phyloP scores from a whole-genome alignment of 2,113 vertebrate species.

The Xiphorhynchus elegans region DNA sequence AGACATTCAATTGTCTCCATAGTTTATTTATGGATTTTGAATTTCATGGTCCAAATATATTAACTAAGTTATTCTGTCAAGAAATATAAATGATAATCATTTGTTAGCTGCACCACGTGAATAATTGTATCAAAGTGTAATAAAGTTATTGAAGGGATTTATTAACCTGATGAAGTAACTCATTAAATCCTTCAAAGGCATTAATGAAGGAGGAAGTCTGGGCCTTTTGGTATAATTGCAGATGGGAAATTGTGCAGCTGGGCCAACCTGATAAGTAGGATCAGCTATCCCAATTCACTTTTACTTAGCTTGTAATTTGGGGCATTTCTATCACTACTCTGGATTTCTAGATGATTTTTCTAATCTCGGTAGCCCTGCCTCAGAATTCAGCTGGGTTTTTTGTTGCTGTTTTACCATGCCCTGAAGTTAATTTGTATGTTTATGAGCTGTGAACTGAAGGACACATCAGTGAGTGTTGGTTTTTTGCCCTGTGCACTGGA shows the following conservation, averaged over 20 bases:
- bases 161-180: conserved; percentile 61
- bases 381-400: background rate
- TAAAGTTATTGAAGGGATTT: conserved; percentile 59
- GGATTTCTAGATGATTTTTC: background rate
- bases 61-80: conserved; percentile 15
- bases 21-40: conserved; percentile 27
- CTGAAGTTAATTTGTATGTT: background rate
- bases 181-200: conserved; percentile 44
- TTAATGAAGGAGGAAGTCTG: conserved; percentile 32
- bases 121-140: conserved; percentile 24
- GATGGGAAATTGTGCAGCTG: background rate
- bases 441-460: background rate
- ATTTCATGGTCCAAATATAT: conserved; percentile 12
- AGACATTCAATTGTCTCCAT: background rate
- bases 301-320: background rate
- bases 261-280: conserved; percentile 16
- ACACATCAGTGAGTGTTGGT: too few relatives aligned
- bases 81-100: conserved; percentile 42
- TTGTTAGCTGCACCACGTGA: conserved; percentile 35
- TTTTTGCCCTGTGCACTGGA: background rate
- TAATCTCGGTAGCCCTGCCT: background rate
- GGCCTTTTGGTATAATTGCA: background rate
- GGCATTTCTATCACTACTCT: background rate
- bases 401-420: background rate
- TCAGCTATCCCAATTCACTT: background rate